These are phyloP conservation scores for Melanotaenia duboulayi DNA, from an alignment of 2,113 vertebrate species.

Conservation along the genomic window DNA sequence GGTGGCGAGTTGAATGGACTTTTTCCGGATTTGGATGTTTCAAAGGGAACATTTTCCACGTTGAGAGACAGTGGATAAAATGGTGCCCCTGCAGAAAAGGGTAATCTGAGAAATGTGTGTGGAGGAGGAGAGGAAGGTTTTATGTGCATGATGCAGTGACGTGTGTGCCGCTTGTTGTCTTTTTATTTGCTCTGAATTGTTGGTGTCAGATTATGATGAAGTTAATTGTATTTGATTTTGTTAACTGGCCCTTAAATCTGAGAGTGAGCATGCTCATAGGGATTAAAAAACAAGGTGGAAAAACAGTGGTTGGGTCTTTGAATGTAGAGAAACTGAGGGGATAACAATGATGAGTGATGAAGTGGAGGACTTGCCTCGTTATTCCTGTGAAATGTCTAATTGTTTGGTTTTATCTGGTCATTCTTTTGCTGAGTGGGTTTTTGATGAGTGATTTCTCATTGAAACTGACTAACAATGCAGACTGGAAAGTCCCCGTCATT, in stretches of 20 bases:
- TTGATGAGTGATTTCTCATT: constrained; percentile 55
- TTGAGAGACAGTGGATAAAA: constrained; percentile 63
- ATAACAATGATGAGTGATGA: background rate
- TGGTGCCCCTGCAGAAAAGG: constrained; percentile 78
- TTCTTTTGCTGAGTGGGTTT: constrained; percentile 29
- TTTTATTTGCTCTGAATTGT: constrained; percentile 8
- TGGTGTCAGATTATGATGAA: constrained; percentile 21
- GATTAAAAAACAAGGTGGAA: background rate
- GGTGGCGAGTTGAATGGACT: constrained; percentile 35
- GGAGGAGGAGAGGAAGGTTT: constrained; percentile 36
- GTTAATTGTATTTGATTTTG: constrained; percentile 28
- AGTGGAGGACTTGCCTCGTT: background rate
- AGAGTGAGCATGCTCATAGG: constrained; percentile 11
- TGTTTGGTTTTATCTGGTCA: constrained; percentile 43
- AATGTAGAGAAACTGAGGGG: constrained; percentile 1
- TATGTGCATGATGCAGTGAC: constrained; percentile 43
- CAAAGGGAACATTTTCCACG: constrained; percentile 27
- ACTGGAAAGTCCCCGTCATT: constrained; percentile 28
- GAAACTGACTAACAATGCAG: constrained; percentile 52
- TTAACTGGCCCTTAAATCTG: constrained; percentile 16
- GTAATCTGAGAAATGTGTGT: constrained; percentile 70
- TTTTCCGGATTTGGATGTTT: constrained; percentile 57
- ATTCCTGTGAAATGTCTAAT: constrained; percentile 16
- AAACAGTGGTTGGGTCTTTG: background rate
- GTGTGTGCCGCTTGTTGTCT: constrained; percentile 26